A percentile compares a stretch with the other conserved stretches of the same genome.
Evolutionary conservation across 1,140 invertebrate species (phyloP).

Genomic region (Paralvinella palmiformis): DNA sequence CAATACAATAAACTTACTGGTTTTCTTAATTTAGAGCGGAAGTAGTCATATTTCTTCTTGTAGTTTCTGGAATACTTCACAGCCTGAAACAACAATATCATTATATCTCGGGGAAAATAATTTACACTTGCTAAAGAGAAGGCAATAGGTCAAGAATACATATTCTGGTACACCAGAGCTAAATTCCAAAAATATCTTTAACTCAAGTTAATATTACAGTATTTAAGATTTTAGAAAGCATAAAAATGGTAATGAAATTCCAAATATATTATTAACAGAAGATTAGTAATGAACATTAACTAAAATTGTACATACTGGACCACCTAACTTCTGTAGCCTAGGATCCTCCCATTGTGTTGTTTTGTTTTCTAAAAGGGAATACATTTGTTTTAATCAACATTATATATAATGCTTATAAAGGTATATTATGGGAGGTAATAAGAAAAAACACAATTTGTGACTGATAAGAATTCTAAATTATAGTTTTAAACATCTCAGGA

Average conservation of each 20-base stretch:
- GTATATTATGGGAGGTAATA: no score
- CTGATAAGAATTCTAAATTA: no score
- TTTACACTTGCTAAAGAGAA: not conserved
- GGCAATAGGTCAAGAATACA: no score
- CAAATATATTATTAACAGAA: no score
- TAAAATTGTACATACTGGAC: slow-evolving; percentile 62
- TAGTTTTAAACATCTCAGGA: no score
- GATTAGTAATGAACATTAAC: no score
- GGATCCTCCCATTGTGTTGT: slow-evolving; percentile 99
- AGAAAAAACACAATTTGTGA: no score
- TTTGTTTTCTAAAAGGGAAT: slow-evolving; percentile 69
- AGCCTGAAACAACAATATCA: slow-evolving; percentile 56
- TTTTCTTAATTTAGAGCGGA: slow-evolving; percentile 90
- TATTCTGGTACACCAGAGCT: no score
- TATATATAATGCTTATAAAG: no score
- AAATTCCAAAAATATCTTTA: no score
- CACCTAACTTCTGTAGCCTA: slow-evolving; percentile 90
- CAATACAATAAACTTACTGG: slow-evolving; percentile 63
- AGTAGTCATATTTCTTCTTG: slow-evolving; percentile 97
- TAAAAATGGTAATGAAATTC: slow-evolving; percentile 10
- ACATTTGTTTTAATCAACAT: not conserved
- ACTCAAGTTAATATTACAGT: no score
- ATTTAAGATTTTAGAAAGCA: slow-evolving; percentile 1
- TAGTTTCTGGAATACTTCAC: slow-evolving; percentile 97
- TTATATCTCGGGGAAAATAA: not conserved